Base-by-base conservation (phyloP, 1,140 invertebrate genomes). In the Pseudomyrmex gracilis region DNA sequence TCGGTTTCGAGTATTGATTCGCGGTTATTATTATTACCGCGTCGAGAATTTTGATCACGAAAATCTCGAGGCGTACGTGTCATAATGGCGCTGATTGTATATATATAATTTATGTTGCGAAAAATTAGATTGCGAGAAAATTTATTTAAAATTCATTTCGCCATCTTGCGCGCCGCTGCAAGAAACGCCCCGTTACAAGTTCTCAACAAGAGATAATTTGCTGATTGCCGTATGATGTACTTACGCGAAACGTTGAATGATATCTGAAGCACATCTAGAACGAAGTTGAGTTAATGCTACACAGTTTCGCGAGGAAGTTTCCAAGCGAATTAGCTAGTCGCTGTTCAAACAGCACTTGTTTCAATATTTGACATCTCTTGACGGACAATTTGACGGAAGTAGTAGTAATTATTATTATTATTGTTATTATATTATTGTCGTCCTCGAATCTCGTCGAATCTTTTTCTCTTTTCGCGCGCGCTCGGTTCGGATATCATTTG, bases 261-360 rank as follows among this genome's bases (percentile, higher is more conserved):
- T 34, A 34, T 34, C 34, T 34, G 57, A 58, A 13, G 15, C 15
- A 55, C 10, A 77, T 55, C 17, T 55, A 13, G 53, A 13, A 47
- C 17, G 22, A 64, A 76, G 8, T 66, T 53, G 24, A 77, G 17
- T 77, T 77, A 67, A 53, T 55, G 17, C 12, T 34, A 34, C 7
- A 51, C 20, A 66, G 20, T 77, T 66, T 8, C 20, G 53, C 5
- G n/a, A 51, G 60, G 20, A 51, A 76, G 60, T 76, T 76, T 43
- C 24, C 51, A 53, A 73, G 22, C 51, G 13, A 24, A 47, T 58
- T 70, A 47, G 55, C 3, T 53, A 24, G 17, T 58, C 34, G 13
- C 17, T 24, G 2, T 47, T 12, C 15, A 24, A 68, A 70, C 47
- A 77, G 47, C 45, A 57, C 68, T 68, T 68, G 55, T 34, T 47